Conservation (phyloP, 2,888 invertebrate species). For the Nephrotoma guestfalica region DNA sequence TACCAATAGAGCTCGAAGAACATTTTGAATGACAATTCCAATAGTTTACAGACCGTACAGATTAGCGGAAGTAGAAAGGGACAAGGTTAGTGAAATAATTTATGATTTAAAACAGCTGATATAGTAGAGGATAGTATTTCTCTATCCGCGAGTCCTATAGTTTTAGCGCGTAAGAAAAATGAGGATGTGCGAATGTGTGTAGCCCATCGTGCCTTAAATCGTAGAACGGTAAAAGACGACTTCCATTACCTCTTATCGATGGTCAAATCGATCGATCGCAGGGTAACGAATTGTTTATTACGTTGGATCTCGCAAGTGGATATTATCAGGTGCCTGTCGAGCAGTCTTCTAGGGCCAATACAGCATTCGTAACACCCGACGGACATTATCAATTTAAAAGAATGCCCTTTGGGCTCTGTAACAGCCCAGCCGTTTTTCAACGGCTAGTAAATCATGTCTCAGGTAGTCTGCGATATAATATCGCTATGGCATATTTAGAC, state of each 20-base stretch:
- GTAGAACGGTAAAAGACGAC: neutral
- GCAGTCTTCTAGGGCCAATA: conserved; percentile 14
- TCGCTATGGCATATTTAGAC: conserved; percentile 15
- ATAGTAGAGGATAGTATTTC: neutral
- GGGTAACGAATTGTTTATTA: conserved; percentile 11
- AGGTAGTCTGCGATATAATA: conserved; percentile 4
- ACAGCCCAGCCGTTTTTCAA: too few relatives aligned
- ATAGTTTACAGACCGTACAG: too few relatives aligned
- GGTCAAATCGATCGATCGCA: conserved; percentile 8
- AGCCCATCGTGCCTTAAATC: neutral
- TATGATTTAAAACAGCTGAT: neutral
- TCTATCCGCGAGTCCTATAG: neutral
- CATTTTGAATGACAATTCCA: neutral
- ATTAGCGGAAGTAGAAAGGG: neutral
- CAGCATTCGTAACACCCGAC: conserved; percentile 15
- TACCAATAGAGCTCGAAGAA: neutral
- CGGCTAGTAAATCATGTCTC: conserved; percentile 1
- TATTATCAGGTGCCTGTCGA: conserved; percentile 17
- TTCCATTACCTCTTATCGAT: neutral
- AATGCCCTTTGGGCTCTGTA: conserved; percentile 13
- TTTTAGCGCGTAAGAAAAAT: neutral
- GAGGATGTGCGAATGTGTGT: neutral
- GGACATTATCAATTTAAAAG: conserved; percentile 14
- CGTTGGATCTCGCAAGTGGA: conserved; percentile 14
- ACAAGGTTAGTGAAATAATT: neutral